Evolutionary conservation across 2,113 vertebrate species (phyloP), one percentile per base, ranked within the genome.

Genomic region (Menura novaehollandiae): DNA sequence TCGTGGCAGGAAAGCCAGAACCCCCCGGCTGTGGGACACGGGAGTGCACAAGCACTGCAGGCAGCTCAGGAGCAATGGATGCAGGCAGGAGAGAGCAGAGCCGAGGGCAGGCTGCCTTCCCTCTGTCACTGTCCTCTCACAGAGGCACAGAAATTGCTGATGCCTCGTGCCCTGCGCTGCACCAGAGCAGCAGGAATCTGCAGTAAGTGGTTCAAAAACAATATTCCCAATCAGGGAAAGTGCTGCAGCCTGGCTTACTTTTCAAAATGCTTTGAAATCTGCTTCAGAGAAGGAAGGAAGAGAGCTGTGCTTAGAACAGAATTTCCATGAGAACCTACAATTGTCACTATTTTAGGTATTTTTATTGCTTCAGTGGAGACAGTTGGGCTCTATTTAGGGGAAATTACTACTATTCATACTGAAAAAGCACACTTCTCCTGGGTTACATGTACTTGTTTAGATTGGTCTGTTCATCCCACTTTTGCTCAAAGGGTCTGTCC

Each of bases 201-300:
- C 88, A 91, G 73, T 75, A 82, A 86, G 85, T 1, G 0, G 5
- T 91, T 91, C 79, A 74, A 84, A 94, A 94, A 93, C 96, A 95
- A 91, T 95, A 86, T 96, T 95, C 86, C 68, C 80, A 91, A 94
- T 96, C 90, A 89, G 41, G 62, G 49, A 11, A 93, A 92, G 76
- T 81, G 79, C 93, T 94, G 72, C 73, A 91, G 85, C 91, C 60
- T 88, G 69, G 37, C 80, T 96, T 79, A 66, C 80, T 97, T 89
- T 81, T 92, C 83, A 92, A 81, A 95, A 78, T 2, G 0, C 84
- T 85, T 89, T 17, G 11, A 86, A 93, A 84, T 91, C 26, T 78
- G 37, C 83, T 90, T 86, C 72, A 60, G 76, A 92, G 56, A 56
- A 88, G 95, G 88, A 96, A 96, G 85, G 87, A 84, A 60, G 55